A percentile compares a stretch with the other conserved stretches of the same genome.
phyloP scores from a whole-genome alignment of 2,797 vertebrate species.

The Aotus griseimembra region DNA sequence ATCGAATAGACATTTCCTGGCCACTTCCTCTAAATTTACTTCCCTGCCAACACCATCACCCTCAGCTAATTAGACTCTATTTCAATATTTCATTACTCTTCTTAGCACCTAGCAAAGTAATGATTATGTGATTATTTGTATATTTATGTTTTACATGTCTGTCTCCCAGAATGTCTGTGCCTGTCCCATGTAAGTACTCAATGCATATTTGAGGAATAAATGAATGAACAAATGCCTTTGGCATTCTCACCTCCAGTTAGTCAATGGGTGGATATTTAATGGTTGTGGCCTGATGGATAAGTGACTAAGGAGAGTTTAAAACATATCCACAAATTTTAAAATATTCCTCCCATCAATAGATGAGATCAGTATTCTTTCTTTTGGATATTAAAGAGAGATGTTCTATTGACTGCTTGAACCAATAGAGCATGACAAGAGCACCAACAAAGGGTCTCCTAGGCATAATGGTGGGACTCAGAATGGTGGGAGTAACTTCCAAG shows the following conservation, averaged over 20 bases:
- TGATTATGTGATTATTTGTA: slow-evolving; percentile 5
- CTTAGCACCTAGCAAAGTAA: neutral
- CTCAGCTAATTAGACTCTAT: neutral
- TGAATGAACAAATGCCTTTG: neutral
- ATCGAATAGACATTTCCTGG: neutral
- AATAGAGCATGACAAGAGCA: neutral
- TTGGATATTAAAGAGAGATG: neutral
- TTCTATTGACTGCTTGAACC: neutral
- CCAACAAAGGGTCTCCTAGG: neutral
- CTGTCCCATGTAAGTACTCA: neutral
- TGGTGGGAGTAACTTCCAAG: neutral
- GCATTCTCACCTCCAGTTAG: neutral
- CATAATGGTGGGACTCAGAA: neutral
- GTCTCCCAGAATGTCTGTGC: neutral
- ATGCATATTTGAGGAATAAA: neutral
- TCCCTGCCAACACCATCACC: neutral
- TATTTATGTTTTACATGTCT: neutral
- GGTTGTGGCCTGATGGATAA: neutral
- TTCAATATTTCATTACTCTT: slow-evolving; percentile 12
- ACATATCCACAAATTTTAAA: neutral
- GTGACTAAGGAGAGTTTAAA: neutral
- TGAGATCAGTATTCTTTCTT: neutral
- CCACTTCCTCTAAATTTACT: neutral
- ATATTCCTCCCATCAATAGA: neutral
- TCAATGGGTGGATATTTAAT: neutral